A percentile compares a stretch with the other conserved stretches of the same genome.
Conservation (phyloP, 2,797 vertebrate species). For the Acrocephalus scirpaceus region DNA sequence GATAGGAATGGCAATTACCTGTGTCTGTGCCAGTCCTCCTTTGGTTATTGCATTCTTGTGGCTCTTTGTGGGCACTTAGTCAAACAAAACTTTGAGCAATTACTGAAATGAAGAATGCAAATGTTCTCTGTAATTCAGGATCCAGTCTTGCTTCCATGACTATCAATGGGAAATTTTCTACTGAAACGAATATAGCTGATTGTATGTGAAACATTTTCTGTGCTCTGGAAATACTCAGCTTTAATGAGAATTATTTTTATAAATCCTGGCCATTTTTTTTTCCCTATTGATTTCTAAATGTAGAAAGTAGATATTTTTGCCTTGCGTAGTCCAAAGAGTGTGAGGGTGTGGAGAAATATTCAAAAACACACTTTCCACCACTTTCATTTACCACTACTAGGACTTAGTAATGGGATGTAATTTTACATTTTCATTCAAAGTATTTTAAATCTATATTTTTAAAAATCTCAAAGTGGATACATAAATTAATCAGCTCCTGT, state of each 20-base stretch:
- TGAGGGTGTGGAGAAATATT: neutral
- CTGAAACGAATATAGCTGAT: neutral
- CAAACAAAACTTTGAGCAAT: neutral
- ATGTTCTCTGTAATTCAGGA: neutral
- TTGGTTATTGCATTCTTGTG: neutral
- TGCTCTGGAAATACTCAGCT: neutral
- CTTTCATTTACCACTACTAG: neutral
- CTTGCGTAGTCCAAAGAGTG: fast-evolving
- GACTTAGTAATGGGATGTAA: neutral
- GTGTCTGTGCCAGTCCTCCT: neutral
- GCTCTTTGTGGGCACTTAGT: neutral
- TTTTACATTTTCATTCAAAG: neutral
- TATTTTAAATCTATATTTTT: neutral
- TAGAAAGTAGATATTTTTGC: neutral
- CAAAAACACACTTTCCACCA: neutral
- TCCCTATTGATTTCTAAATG: neutral
- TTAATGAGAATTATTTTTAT: neutral
- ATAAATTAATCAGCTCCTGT: neutral
- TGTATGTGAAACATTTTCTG: neutral
- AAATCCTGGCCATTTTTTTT: fast-evolving
- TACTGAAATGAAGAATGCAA: neutral
- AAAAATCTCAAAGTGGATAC: neutral
- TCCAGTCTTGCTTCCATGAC: neutral
- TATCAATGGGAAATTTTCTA: neutral
- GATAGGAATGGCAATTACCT: neutral